Evolutionary conservation across 1,140 invertebrate genomes (phyloP).

Genomic region (Hylyphantes graminicola): DNA sequence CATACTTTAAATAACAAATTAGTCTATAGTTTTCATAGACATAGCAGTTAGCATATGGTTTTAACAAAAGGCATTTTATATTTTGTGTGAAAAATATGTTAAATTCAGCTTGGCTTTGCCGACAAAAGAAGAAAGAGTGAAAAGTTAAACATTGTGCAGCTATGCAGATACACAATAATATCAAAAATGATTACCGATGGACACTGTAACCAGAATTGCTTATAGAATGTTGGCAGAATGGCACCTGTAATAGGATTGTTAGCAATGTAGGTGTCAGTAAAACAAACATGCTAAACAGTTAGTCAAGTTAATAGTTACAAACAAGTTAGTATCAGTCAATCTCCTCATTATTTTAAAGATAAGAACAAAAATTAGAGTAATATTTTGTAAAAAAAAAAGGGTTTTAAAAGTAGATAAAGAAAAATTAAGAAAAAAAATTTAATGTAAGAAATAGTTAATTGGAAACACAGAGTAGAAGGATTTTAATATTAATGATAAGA

Average conservation of each 20-base stretch:
- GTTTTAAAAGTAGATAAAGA: neutral
- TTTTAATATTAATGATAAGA: too few relatives aligned
- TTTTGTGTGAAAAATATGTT: neutral
- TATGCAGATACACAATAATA: conserved; percentile 54
- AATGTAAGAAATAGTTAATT: too few relatives aligned
- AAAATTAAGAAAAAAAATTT: too few relatives aligned
- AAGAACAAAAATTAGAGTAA: neutral
- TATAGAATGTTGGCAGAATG: conserved; percentile 60
- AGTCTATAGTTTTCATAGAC: too few relatives aligned
- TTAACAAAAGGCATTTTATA: neutral
- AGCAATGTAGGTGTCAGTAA: conserved; percentile 55
- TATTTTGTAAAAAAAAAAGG: neutral
- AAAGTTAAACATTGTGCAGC: conserved; percentile 43
- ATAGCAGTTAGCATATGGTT: neutral
- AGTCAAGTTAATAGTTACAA: conserved; percentile 27
- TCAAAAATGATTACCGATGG: conserved; percentile 60
- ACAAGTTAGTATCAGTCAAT: conserved; percentile 20
- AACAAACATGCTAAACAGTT: conserved; percentile 55
- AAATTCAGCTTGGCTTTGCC: conserved; percentile 28
- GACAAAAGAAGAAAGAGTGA: conserved; percentile 8
- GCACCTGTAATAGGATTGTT: conserved; percentile 61
- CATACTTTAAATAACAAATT: too few relatives aligned
- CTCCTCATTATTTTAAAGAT: conserved; percentile 9
- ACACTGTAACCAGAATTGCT: conserved; percentile 61
- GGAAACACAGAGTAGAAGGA: too few relatives aligned